Base-by-base conservation (phyloP, 2,797 vertebrate species). In the Australoheros facetus region DNA sequence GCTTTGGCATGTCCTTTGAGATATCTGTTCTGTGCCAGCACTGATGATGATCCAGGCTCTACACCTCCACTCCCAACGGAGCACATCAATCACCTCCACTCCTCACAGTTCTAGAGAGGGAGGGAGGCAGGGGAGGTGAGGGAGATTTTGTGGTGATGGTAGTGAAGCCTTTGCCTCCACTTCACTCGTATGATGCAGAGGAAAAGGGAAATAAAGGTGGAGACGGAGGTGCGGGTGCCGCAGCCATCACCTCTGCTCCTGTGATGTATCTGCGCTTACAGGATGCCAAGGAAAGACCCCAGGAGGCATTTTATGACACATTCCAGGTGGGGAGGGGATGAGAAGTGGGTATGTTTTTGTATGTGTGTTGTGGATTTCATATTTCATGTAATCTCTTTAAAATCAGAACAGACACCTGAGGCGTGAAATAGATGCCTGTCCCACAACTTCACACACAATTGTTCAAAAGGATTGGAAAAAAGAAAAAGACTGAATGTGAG, bases 71-170 rank as follows among this genome's bases (percentile, higher is more conserved):
- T 91, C 91, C 93, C 84, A 69, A 76, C 42, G 87, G 90, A 89
- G 87, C 88, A 85, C 92, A 91, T 95, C 93, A 94, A 92, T 95
- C 93, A 93, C 85, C 88, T 78, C 71, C 73, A 56, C 89, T 84
- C 85, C 77, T 90, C 87, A 85, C 75, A 9, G 75, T 60, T 58
- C 56, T 17, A 5, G 10, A 45, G 66, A 19, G 55, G 60, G 57
- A 75, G 3, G 64, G 16, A 39, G 56, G 23, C 23, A 70, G 64
- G 70, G 21, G 62, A 19, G 42, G 39, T 7, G 13, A 58, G 54
- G 58, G 57, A 53, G 73, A 30, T 10, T 64, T 6, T 54, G 17
- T 42, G 17, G 17, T 51, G 71, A 34, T 30, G 57, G 23, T 34
- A 51, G 32, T 2, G 62, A 82, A 84, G 77, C 77, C 72, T 81